Conservation (phyloP, 2,797 vertebrate species). For the Anableps anableps region DNA sequence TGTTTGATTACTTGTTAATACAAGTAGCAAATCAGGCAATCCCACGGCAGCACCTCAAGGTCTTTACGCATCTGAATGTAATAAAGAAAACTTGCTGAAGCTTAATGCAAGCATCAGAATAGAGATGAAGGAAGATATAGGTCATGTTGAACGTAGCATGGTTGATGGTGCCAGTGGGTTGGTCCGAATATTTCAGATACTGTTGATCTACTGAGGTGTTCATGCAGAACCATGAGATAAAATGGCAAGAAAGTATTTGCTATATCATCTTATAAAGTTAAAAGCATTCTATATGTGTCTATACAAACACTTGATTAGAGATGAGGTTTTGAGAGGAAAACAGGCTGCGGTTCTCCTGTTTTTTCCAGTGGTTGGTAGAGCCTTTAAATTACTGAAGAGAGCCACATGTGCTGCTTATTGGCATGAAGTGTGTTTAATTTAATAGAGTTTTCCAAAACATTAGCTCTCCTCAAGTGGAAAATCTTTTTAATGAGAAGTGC, state of each 20-base stretch:
- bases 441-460: constrained; percentile 83
- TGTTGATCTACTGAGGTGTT: no score
- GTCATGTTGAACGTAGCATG: no score
- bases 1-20: background rate
- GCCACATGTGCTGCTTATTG: constrained; percentile 72
- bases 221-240: background rate
- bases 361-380: constrained; percentile 43
- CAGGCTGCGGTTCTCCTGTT: constrained; percentile 18
- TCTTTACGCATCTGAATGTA: background rate
- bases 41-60: background rate
- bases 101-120: no score
- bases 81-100: background rate
- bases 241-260: background rate
- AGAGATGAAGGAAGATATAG: no score
- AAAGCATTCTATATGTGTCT: constrained; percentile 11
- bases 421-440: constrained; percentile 74
- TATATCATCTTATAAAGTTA: background rate
- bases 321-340: background rate
- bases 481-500: constrained; percentile 82
- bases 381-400: constrained; percentile 51
- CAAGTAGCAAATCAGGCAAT: background rate
- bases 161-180: no score
- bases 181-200: no score
- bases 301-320: constrained; percentile 8
- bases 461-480: constrained; percentile 83